Percentiles rank a stretch among this genome's conserved stretches.
phyloP scores from a whole-genome alignment of 2,797 vertebrate genomes.

The Kryptopterus vitreolus region DNA sequence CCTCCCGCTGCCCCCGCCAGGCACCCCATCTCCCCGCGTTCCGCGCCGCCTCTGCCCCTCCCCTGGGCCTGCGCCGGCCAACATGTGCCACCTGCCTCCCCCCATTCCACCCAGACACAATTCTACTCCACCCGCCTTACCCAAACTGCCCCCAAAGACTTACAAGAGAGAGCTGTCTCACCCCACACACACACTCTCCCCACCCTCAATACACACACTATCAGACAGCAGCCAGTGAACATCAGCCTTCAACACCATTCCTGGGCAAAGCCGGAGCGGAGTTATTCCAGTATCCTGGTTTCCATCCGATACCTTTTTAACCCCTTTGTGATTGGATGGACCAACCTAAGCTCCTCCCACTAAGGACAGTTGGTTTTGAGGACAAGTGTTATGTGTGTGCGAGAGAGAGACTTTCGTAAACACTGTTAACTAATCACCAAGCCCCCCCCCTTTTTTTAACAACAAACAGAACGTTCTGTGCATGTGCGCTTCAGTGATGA shows the following conservation, averaged over 20 bases:
- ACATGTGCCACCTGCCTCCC: slow-evolving; percentile 76
- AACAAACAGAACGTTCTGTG: not conserved
- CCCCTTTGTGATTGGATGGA: not conserved
- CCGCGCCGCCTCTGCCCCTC: slow-evolving; percentile 75
- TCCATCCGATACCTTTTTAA: not conserved
- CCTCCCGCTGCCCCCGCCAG: slow-evolving; percentile 68
- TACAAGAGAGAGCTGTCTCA: slow-evolving; percentile 93
- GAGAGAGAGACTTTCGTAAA: slow-evolving; percentile 27
- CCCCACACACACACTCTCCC: slow-evolving; percentile 78
- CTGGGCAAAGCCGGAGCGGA: not conserved
- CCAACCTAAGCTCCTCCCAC: not conserved
- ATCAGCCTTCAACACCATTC: not conserved
- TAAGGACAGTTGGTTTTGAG: not conserved
- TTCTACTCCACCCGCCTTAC: slow-evolving; percentile 85
- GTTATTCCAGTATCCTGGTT: not conserved
- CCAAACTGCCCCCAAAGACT: slow-evolving; percentile 98
- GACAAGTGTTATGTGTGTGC: not conserved
- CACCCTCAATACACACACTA: slow-evolving; percentile 81
- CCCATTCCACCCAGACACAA: slow-evolving; percentile 91
- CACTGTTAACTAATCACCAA: slow-evolving; percentile 29
- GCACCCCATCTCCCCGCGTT: slow-evolving; percentile 81
- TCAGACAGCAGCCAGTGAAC: slow-evolving; percentile 89
- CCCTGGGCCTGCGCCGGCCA: slow-evolving; percentile 47
- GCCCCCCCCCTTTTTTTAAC: slow-evolving; percentile 25
- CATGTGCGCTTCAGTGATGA: not conserved